Evolutionary conservation across 2,797 vertebrate genomes (phyloP), one percentile per base, ranked within the genome.

Genomic region (Lates japonicus): DNA sequence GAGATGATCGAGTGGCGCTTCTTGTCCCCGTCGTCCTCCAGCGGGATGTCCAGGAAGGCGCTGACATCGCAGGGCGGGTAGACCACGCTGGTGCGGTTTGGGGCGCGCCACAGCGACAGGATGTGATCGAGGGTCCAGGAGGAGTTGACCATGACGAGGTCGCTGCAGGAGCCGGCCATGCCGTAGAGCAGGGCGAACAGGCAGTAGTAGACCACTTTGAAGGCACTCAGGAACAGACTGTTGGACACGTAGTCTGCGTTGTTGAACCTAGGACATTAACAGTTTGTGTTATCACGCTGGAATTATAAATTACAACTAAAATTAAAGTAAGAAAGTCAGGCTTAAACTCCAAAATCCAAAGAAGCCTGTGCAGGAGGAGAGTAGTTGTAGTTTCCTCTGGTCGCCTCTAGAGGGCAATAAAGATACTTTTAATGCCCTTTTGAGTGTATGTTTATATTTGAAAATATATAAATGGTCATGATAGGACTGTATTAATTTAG

Each of bases 141-240:
- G 84, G 98, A 99, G 95, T 99, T 99, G 78, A 99, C 98, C 98
- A 99, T 98, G 80, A 98, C 85, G 33, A 97, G 88, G 41, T 99
- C 96, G 10, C 97, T 96, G 92, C 98, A 98, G 79, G 97, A 97
- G 82, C 98, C 98, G 5, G 96, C 97, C 86, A 97, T 87, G 13
- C 98, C 97, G 0, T 99, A 99, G 44, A 97, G 35, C 82, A 97
- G 91, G 11, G 97, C 97, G 0, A 99, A 99, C 44, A 96, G 74
- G 75, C 96, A 96, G 91, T 99, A 99, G 92, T 99, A 99, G 52
- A 95, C 72, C 69, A 98, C 93, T 90, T 99, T 99, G 25, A 97
- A 84, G 67, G 95, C 96, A 85, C 97, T 98, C 88, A 99, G 94
- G 46, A 98, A 81, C 22, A 96, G 94, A 74, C 94, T 99, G 74